Evolutionary conservation across 2,888 invertebrate species (phyloP), one percentile per base, ranked within the genome.

Genomic region (Alsophila aescularia): DNA sequence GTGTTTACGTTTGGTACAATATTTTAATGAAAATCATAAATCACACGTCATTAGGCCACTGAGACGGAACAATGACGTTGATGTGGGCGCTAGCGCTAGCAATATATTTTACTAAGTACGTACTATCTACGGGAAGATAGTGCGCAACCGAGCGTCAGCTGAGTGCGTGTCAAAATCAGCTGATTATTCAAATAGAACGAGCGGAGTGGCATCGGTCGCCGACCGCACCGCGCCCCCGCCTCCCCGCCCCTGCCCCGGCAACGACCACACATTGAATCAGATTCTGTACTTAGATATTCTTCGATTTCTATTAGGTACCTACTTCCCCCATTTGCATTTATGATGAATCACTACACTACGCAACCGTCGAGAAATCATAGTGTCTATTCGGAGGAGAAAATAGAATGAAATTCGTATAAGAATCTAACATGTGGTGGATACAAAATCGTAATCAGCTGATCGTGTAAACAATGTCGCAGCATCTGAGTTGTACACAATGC

Each of bases 141-240:
- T 82, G 78, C 79, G 83, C 84, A 84, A 79, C 74, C 67, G 76
- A 76, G 83, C 81, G 85, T 88, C 90, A 90, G 91, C 91, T 90
- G 90, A 87, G 86, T 81, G 77, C 87, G 90, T 89, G 91, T 92
- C 92, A 92, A 89, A 92, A 92, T 91, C 92, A 92, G 92, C 92
- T 92, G 92, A 91, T 91, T 90, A 92, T 90, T 90, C 90, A 91
- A 91, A 92, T 91, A 91, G 87, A 87, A 86, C 84, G 83, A 83
- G 81, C 60, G 56, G 77, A 79, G 79, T 75, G 77, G 78, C 32
- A 42, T 42, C 84, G 86, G 84, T 85, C 87, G 85, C 76, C 85
- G 86, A 83, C 83, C 86, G 84, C 73, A 70, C 69, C 66, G 67
- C 74, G 70, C 24, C 24, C 8, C 7, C 71, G 64, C 66, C 27